Conservation (phyloP, 2,113 vertebrate genomes). For the Scortum barcoo region DNA sequence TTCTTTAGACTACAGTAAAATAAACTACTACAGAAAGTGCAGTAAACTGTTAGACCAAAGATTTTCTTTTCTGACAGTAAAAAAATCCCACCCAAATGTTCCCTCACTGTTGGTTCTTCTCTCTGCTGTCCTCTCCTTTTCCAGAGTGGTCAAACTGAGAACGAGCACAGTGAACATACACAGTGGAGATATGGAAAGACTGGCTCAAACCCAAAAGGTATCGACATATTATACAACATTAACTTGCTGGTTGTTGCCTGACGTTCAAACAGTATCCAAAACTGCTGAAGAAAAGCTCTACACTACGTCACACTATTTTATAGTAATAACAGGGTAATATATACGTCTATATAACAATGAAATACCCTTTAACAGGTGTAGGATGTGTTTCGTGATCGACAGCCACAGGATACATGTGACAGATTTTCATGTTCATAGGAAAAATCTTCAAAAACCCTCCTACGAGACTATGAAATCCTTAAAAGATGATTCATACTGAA, state of each 20-base stretch:
- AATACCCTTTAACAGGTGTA: no score
- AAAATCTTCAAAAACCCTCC: no score
- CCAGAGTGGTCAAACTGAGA: conserved; percentile 72
- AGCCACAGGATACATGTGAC: no score
- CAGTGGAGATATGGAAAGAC: conserved; percentile 59
- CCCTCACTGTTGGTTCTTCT: not conserved
- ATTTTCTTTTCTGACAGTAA: not conserved
- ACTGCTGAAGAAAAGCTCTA: not conserved
- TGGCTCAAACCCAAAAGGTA: conserved; percentile 67
- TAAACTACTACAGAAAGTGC: not conserved
- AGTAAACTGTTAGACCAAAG: not conserved
- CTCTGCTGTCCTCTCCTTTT: not conserved
- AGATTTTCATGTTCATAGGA: no score
- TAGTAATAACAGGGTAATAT: no score
- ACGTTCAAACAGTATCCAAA: not conserved
- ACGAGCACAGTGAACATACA: conserved; percentile 47
- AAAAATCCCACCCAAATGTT: not conserved
- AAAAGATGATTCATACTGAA: no score
- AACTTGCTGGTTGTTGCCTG: no score
- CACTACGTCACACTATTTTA: no score
- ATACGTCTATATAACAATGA: no score
- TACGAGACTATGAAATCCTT: no score
- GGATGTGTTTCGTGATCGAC: no score
- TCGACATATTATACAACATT: no score
- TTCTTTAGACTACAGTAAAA: not conserved